Evolutionary conservation across 37 sponge, comb jelly and placozoan species (phyloP).

Genomic region (Hormiphora californensis): DNA sequence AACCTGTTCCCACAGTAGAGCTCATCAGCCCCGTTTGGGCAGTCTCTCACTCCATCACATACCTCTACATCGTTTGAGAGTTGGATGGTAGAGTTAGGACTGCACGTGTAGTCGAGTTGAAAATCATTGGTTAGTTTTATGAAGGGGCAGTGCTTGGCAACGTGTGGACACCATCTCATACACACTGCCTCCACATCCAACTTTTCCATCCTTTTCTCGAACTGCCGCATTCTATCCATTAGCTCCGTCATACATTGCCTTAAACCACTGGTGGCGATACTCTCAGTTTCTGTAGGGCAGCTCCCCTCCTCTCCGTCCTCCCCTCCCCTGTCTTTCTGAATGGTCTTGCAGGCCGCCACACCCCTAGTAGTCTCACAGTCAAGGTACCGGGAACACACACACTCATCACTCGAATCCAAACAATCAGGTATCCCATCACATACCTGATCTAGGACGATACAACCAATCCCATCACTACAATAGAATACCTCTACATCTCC

Average conservation of each 20-base stretch:
- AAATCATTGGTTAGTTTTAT: neutral
- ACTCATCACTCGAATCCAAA: neutral
- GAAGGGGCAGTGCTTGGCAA: too few relatives aligned
- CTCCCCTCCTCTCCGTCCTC: neutral
- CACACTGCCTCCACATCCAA: too few relatives aligned
- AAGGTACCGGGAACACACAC: neutral
- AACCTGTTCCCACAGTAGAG: neutral
- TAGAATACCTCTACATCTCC: neutral
- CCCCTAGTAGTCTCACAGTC: neutral
- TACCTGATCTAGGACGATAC: neutral
- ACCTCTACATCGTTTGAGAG: neutral
- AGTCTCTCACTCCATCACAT: neutral
- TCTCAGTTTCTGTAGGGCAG: too few relatives aligned
- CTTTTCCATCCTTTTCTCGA: too few relatives aligned
- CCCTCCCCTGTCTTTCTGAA: neutral
- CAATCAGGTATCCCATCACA: neutral
- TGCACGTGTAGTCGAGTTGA: neutral
- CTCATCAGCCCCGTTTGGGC: neutral
- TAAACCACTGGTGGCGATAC: too few relatives aligned
- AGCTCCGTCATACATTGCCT: too few relatives aligned
- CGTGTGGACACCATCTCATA: too few relatives aligned
- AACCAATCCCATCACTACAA: neutral
- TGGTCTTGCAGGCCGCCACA: neutral
- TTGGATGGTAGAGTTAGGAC: neutral
- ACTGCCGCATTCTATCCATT: too few relatives aligned